These are phyloP conservation scores for Tiphia femorata DNA, from an alignment of 2,888 invertebrate genomes.

Conservation along the genomic window DNA sequence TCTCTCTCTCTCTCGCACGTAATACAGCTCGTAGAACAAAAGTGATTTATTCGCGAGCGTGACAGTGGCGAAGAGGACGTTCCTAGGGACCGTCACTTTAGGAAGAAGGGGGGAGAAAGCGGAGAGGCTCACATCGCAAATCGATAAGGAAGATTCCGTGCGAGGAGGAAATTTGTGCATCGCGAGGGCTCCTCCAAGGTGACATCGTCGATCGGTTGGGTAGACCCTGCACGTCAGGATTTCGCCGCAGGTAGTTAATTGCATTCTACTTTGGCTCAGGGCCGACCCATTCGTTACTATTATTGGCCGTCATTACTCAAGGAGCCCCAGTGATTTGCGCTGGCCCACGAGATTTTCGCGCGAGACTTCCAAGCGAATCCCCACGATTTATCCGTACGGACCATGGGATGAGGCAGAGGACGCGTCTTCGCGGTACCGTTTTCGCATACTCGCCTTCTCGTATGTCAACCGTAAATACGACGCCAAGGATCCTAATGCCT, in stretches of 20 bases:
- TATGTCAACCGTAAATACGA: too few species aligned
- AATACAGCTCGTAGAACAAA: too few species aligned
- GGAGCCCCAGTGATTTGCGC: too few species aligned
- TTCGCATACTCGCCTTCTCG: too few species aligned
- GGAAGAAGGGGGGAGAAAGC: not conserved
- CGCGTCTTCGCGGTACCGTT: too few species aligned
- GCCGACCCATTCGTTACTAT: not conserved
- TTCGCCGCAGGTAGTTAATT: conserved; percentile 2
- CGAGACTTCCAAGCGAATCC: too few species aligned
- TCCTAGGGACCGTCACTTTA: too few species aligned
- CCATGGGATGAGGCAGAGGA: too few species aligned
- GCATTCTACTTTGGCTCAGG: not conserved
- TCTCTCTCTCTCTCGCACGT: too few species aligned
- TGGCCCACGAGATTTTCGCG: not conserved
- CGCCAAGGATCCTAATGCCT: too few species aligned
- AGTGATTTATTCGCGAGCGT: not conserved
- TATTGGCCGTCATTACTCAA: not conserved
- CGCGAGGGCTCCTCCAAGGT: not conserved
- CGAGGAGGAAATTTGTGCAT: not conserved
- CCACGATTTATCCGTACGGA: too few species aligned
- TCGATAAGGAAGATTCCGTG: not conserved
- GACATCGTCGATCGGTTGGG: not conserved
- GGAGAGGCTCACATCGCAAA: too few species aligned
- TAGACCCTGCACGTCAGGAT: not conserved
- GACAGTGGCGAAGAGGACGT: not conserved